Conservation (phyloP, 2,888 invertebrate genomes). For the Nysson spinosus region DNA sequence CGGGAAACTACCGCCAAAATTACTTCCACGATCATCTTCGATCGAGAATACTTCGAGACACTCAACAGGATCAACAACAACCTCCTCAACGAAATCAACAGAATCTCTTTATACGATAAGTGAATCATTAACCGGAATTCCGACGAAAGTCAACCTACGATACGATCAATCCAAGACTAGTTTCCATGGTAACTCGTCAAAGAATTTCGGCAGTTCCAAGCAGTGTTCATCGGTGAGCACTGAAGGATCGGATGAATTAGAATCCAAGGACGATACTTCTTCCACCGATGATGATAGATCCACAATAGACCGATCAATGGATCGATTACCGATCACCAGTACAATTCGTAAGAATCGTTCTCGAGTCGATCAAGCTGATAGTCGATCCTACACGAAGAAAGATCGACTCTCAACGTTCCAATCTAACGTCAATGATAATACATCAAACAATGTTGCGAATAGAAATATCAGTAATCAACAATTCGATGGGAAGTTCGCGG, state of each 20-base stretch:
- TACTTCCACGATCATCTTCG: constrained; percentile 68
- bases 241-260: constrained; percentile 33
- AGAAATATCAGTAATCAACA: not conserved
- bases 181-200: not conserved
- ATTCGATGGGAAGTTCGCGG: not conserved
- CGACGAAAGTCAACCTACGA: constrained; percentile 6
- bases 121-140: constrained; percentile 56
- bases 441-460: constrained; percentile 1
- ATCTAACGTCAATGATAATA: constrained; percentile 4
- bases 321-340: constrained; percentile 49
- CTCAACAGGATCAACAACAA: constrained; percentile 69
- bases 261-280: constrained; percentile 49
- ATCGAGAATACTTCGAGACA: constrained; percentile 68
- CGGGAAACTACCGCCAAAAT: constrained; percentile 66
- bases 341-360: constrained; percentile 61
- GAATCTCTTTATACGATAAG: constrained; percentile 70
- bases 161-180: not conserved
- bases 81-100: constrained; percentile 69
- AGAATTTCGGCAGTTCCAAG: constrained; percentile 4
- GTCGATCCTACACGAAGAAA: constrained; percentile 12
- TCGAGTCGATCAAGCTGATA: constrained; percentile 45
- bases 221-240: constrained; percentile 7
- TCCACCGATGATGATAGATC: constrained; percentile 51
- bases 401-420: not conserved
- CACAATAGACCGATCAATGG: constrained; percentile 21